Conservation (phyloP, 2,797 vertebrate genomes). For the Paramormyrops hopkinsi region DNA sequence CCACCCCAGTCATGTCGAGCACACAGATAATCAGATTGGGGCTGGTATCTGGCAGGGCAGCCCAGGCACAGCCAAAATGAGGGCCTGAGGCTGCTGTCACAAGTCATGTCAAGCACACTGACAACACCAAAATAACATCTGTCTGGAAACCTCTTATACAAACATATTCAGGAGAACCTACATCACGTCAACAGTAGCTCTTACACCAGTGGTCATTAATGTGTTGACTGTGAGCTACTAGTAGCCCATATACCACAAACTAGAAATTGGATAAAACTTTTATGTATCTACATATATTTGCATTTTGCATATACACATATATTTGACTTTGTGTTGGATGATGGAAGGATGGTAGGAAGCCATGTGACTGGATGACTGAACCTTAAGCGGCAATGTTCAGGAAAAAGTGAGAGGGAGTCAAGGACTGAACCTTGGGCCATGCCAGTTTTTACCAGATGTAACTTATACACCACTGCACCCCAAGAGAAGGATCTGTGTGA, state of each 20-base stretch:
- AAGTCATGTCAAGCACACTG: not conserved
- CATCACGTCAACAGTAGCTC: not conserved
- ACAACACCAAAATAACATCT: not conserved
- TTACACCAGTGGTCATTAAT: not conserved
- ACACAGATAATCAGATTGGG: not conserved
- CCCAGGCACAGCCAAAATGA: not conserved
- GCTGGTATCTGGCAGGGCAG: not conserved
- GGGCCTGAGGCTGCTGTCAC: not conserved
- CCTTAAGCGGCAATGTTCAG: not conserved
- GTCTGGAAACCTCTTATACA: not conserved
- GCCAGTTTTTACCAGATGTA: not conserved
- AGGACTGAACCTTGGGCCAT: not conserved
- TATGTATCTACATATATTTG: not conserved
- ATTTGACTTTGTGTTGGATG: not conserved
- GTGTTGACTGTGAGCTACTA: not conserved
- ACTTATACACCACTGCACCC: not conserved
- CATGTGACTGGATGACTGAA: not conserved
- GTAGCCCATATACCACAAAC: not conserved
- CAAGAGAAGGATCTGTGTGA: not conserved
- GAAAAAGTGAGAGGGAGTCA: not conserved
- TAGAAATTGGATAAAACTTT: not conserved
- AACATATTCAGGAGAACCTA: not conserved
- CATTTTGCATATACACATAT: not conserved
- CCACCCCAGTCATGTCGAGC: not conserved
- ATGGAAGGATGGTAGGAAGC: not conserved